phyloP scores from a whole-genome alignment of 2,888 invertebrate genomes.

The Criorhina ranunculi region DNA sequence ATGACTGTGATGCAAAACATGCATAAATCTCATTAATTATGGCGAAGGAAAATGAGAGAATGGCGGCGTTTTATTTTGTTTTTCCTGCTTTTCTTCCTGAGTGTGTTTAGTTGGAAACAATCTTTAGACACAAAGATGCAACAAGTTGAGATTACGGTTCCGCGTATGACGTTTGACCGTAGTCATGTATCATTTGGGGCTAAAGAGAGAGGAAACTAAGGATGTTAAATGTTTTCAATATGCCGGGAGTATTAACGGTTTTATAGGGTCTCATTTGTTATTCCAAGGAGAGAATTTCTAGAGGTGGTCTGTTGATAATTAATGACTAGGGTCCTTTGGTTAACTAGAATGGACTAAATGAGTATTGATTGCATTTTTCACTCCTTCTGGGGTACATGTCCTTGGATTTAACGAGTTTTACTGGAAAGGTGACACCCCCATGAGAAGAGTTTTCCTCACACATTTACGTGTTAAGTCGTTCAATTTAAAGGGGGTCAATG shows the following conservation, averaged over 20 bases:
- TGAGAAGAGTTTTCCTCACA: background rate
- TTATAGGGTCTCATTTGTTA: slow-evolving; percentile 4
- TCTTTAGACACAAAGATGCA: slow-evolving; percentile 35
- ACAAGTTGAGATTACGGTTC: background rate
- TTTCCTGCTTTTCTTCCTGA: background rate
- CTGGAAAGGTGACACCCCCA: background rate
- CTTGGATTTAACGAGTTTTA: slow-evolving; percentile 1
- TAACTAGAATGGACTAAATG: slow-evolving; percentile 18
- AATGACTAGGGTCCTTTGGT: background rate
- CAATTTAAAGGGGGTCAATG: too few relatives aligned
- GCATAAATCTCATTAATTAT: slow-evolving; percentile 67
- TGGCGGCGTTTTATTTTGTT: background rate
- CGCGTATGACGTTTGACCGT: background rate
- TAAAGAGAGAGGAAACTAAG: too few relatives aligned
- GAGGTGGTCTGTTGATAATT: slow-evolving; percentile 34
- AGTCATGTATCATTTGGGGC: background rate
- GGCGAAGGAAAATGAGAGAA: background rate
- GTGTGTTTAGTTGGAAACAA: slow-evolving; percentile 19
- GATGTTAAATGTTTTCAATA: too few relatives aligned
- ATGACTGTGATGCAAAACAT: slow-evolving; percentile 20
- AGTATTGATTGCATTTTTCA: slow-evolving; percentile 42
- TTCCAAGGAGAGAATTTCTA: slow-evolving; percentile 7
- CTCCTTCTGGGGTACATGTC: background rate
- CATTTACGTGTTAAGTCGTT: background rate
- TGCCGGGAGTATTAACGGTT: background rate